Conservation (phyloP, 2,797 vertebrate genomes). For the Rousettus madagascariensis region DNA sequence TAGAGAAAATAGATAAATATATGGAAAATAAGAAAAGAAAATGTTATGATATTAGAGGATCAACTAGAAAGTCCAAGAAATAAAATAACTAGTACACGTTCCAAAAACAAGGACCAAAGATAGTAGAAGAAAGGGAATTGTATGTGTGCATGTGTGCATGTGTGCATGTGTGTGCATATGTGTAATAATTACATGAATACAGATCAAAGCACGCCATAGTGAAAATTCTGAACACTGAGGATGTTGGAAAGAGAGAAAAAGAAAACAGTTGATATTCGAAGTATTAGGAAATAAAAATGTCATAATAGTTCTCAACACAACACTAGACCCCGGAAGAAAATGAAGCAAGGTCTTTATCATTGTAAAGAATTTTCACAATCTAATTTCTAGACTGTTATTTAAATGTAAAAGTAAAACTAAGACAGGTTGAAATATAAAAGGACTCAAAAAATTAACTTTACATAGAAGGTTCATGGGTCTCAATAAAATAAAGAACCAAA, state of each 20-base stretch:
- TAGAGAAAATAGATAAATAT: neutral
- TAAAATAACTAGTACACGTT: neutral
- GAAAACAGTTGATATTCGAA: neutral
- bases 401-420: constrained; percentile 11
- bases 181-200: neutral
- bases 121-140: neutral
- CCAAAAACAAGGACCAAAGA: neutral
- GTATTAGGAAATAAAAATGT: neutral
- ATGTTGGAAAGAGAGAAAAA: neutral
- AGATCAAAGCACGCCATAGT: neutral
- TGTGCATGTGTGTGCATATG: neutral
- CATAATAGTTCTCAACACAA: neutral
- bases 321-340: neutral
- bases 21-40: neutral
- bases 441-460: neutral
- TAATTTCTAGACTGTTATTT: neutral
- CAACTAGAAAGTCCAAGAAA: neutral
- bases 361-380: neutral
- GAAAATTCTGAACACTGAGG: neutral
- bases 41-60: neutral
- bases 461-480: neutral
- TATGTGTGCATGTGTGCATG: neutral
- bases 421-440: neutral
- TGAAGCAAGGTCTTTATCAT: neutral
- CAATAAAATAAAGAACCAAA: neutral